Conservation (phyloP, 2,888 invertebrate genomes). For the Torymus auratus region DNA sequence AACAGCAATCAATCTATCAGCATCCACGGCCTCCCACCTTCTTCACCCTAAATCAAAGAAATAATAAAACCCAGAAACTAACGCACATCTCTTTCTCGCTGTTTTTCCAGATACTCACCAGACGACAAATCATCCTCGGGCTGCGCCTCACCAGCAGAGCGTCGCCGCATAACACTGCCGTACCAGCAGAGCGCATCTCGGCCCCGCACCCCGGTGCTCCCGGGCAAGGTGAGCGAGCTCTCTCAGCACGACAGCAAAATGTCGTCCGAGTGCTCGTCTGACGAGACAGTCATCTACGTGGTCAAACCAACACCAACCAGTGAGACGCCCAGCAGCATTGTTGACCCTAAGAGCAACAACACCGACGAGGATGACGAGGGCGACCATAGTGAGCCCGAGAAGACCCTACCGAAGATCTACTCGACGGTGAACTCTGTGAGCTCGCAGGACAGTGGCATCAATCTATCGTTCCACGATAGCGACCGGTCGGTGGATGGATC, state of each 20-base stretch:
- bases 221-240: conserved; percentile 70
- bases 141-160: conserved; percentile 72
- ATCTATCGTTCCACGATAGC: conserved; percentile 84
- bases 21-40: neutral
- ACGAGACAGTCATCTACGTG: conserved; percentile 76
- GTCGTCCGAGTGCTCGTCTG: conserved; percentile 76
- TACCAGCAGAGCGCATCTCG: conserved; percentile 47
- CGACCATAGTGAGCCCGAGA: conserved; percentile 73
- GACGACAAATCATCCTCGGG: conserved; percentile 72
- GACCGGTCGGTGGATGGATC: conserved; percentile 78
- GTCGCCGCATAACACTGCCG: conserved; percentile 62
- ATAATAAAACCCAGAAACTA: neutral
- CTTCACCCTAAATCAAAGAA: neutral
- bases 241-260: conserved; percentile 74
- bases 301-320: conserved; percentile 66
- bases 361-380: conserved; percentile 76
- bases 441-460: conserved; percentile 88
- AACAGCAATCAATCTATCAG: neutral
- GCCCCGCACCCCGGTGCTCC: conserved; percentile 59
- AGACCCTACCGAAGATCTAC: conserved; percentile 79
- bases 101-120: conserved; percentile 67
- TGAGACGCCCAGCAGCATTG: conserved; percentile 54
- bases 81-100: neutral
- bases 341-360: conserved; percentile 51
- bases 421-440: conserved; percentile 84